Base-by-base conservation (phyloP, 2,888 invertebrate species). In the Doris montereyensis region DNA sequence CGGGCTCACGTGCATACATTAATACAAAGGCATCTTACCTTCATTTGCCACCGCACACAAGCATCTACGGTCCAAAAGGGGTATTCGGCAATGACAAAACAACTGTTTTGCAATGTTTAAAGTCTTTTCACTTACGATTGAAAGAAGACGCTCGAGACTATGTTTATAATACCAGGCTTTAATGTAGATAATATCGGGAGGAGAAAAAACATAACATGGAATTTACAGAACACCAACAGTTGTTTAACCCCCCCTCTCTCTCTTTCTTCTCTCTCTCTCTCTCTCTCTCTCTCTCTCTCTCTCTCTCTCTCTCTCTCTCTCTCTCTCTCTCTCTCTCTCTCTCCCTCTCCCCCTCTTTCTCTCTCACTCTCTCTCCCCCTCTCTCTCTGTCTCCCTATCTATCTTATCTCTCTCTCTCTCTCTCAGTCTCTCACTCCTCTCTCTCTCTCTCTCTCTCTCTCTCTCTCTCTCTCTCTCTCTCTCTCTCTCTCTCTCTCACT, bases 291-390 rank as follows among this genome's bases (percentile, higher is more conserved):
- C 8, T 26, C 67, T 32, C 34, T 32, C 70, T 32, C 70, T 32
- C 70, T 17, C 70, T 32, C 70, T 17, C 34, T 5, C 70, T 32
- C 34, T 32, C 32, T 32, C 32, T 32, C 70, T 32, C 32, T 32
- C 32, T 32, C 32, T 32, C 70, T 32, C 32, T 32, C 70, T 32
- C 30, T 91, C 17, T 32, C 17, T 32, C 28, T 58, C 75, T n/a
- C 62, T 21, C 3, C 5, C 3, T 34, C 28, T 13, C 24, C 21
- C n/a, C 21, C 62, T 62, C 24, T 62, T 21, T 21, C n/a, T 62
- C n/a, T 41, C 52, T 41, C 52, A 10, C 52, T 41, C 52, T 41
- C 52, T 41, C 52, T 41, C 17, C 52, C 17, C 52, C 52, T 41
- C 52, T 41, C 52, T 41, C 17, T 17, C 17, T 17, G 5, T 17